Conservation (phyloP, 1,140 invertebrate species). For the Leptonema lineaticorne region DNA sequence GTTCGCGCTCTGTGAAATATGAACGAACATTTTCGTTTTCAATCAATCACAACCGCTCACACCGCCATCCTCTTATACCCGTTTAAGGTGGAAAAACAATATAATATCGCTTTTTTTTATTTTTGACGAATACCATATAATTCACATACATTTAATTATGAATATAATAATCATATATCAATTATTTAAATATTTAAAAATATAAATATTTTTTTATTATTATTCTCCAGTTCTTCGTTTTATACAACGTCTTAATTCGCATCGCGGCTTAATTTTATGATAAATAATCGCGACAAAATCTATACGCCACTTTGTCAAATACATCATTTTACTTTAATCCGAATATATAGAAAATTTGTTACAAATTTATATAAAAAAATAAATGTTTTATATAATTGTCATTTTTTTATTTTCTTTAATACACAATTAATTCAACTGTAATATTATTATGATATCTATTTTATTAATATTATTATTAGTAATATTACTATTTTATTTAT, state of each 20-base stretch:
- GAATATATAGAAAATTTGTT: too few relatives aligned
- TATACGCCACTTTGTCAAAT: too few relatives aligned
- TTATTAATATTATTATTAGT: too few relatives aligned
- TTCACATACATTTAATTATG: too few relatives aligned
- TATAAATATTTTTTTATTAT: background rate
- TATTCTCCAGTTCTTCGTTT: too few relatives aligned
- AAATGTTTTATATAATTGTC: background rate
- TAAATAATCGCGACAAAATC: too few relatives aligned
- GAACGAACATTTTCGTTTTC: conserved; percentile 6
- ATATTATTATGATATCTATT: background rate
- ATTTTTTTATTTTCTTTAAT: background rate
- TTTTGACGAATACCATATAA: background rate
- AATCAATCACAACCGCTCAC: background rate
- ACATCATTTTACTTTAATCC: too few relatives aligned
- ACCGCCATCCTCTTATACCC: background rate
- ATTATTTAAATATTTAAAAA: background rate
- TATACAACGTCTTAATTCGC: too few relatives aligned
- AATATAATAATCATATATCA: too few relatives aligned
- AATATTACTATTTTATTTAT: too few relatives aligned
- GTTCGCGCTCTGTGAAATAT: conserved; percentile 2
- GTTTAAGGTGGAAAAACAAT: conserved; percentile 8
- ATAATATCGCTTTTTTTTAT: background rate
- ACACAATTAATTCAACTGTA: background rate
- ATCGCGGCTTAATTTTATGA: too few relatives aligned
- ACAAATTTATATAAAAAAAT: background rate